Evolutionary conservation across 2,797 vertebrate species (phyloP), one percentile per base, ranked within the genome.

Genomic region (Labroides dimidiatus): DNA sequence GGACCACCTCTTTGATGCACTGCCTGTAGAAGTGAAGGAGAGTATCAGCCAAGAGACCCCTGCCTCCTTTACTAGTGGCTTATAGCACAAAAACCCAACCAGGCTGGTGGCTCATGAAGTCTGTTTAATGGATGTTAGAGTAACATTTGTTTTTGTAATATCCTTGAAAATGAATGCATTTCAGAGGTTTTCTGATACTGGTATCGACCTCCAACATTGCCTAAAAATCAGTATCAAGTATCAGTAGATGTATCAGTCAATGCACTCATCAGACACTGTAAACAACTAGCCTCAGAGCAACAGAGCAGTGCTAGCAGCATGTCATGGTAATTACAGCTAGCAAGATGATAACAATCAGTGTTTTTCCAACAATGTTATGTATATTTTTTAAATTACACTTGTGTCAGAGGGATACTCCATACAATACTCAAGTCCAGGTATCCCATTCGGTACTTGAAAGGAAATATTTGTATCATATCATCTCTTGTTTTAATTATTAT

Each of bases 1-100:
- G 91, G 97, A 98, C 89, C 97, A 98, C 75, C 96, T 99, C 80
- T 98, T 97, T 88, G 96, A 99, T 57, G 92, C 96, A 2, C 94
- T 99, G 88, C 97, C 98, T 20, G 92, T 93, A 0, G 97, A 99
- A 58, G 94, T 96, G 42, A 99, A 97, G 89, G 96, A 99, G 88
- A 91, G 92, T 30, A 95, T 98, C 78, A 97, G 95, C 85, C 95
- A 94, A 91, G 96, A 99, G 88, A 87, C 73, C 77, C 87, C 71
- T 39, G 84, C 93, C 74, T 91, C 95, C 73, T 97, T 96, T 88
- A 93, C 94, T 13, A 94, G 94, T 42, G 95, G 95, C 78, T 95
- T 96, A 72, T 91, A 93, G 86, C 72, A 87, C 94, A 93, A 88
- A 50, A 59, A 52, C 21, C 27, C 61, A 23, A 42, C 57, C 17